A percentile compares a stretch with the other conserved stretches of the same genome.
These are phyloP conservation scores for Eledona agricola DNA, from an alignment of 2,888 invertebrate species.

Conservation along the genomic window DNA sequence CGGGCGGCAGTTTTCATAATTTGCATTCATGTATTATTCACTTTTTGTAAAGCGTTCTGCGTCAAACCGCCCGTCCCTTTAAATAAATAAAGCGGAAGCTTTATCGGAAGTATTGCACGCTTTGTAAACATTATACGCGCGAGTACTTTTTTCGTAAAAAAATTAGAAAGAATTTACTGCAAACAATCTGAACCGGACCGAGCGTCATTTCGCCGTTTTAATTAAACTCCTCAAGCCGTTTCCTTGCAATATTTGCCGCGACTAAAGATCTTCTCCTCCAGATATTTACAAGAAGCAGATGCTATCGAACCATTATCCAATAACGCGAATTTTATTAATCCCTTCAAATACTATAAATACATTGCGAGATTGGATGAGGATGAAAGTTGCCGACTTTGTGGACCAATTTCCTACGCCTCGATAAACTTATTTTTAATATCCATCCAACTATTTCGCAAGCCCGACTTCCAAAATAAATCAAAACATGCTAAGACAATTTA, in stretches of 20 bases:
- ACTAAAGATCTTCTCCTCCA: conserved; percentile 15
- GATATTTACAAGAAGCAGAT: too few species aligned
- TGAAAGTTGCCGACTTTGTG: conserved; percentile 31
- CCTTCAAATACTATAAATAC: conserved; percentile 29
- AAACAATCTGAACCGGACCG: conserved; percentile 21
- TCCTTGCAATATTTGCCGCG: conserved; percentile 13
- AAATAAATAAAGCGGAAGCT: conserved; percentile 16
- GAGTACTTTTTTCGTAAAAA: conserved; percentile 11
- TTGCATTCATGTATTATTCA: conserved; percentile 35
- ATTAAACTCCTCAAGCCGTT: conserved; percentile 29
- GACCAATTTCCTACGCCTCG: conserved; percentile 30
- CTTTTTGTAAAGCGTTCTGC: conserved; percentile 17
- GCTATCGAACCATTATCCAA: conserved; percentile 26
- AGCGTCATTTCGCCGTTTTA: conserved; percentile 25
- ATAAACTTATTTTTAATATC: conserved; percentile 35
- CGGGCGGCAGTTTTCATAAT: conserved; percentile 21
- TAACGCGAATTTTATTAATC: conserved; percentile 34
- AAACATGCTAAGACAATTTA: conserved; percentile 29
- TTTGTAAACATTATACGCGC: conserved; percentile 8
- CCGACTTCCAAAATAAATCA: conserved; percentile 28
- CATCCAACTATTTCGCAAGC: conserved; percentile 13
- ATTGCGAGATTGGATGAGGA: conserved; percentile 31
- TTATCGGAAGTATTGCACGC: conserved; percentile 13
- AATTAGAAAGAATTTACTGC: conserved; percentile 6
- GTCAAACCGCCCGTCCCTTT: conserved; percentile 5